Evolutionary conservation across 2,797 vertebrate genomes (phyloP).

Genomic region (Cynodonichthys magdalenae): DNA sequence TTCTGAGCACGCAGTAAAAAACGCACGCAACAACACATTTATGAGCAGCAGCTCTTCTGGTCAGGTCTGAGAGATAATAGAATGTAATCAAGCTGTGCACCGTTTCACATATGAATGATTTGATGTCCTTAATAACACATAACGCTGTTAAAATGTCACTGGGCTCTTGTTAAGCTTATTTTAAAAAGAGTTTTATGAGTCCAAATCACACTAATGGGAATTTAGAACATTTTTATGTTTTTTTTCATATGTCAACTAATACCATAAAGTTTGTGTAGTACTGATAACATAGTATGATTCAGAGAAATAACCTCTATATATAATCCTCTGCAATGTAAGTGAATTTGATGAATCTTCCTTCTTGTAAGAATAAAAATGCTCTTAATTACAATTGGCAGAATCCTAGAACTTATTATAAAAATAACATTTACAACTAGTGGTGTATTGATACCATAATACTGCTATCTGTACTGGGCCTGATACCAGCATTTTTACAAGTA

Average conservation of each 20-base stretch:
- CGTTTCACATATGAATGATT: conserved; percentile 2
- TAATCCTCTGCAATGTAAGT: no score
- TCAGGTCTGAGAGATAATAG: conserved; percentile 7
- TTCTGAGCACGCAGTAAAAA: conserved; percentile 27
- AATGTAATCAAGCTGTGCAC: background rate
- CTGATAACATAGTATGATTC: no score
- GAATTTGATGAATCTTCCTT: no score
- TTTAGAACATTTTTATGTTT: background rate
- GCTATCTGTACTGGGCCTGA: no score
- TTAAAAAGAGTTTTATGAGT: background rate
- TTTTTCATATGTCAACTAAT: background rate
- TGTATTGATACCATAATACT: no score
- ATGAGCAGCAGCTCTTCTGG: conserved; percentile 14
- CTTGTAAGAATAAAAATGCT: no score
- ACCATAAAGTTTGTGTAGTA: background rate
- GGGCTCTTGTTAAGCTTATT: background rate
- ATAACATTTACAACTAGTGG: no score
- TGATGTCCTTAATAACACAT: background rate
- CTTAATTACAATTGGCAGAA: no score
- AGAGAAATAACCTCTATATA: no score
- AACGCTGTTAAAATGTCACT: background rate
- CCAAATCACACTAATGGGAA: background rate
- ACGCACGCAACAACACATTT: conserved; percentile 22
- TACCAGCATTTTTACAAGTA: no score
- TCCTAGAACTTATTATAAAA: no score